These are phyloP conservation scores for Chaetophractus vellerosus DNA, from an alignment of 2,797 vertebrate species.

Conservation along the genomic window DNA sequence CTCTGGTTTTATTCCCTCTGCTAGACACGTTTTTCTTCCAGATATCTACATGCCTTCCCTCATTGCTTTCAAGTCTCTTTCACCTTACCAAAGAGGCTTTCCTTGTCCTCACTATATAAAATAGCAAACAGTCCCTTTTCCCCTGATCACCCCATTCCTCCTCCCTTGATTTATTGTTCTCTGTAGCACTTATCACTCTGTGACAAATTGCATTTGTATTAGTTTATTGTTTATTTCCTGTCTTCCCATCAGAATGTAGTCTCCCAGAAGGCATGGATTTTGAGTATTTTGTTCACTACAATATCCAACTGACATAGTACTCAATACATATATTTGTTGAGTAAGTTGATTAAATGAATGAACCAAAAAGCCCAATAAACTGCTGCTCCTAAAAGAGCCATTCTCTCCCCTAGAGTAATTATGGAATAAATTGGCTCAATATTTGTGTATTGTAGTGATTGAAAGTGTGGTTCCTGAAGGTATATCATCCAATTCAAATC, in stretches of 20 bases:
- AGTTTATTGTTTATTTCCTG: background rate
- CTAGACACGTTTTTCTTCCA: background rate
- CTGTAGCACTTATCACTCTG: background rate
- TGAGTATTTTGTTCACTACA: background rate
- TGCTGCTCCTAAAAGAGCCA: background rate
- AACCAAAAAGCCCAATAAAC: background rate
- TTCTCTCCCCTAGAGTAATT: background rate
- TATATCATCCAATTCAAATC: background rate
- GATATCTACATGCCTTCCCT: background rate
- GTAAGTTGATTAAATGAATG: slow-evolving; percentile 6
- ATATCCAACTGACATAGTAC: background rate
- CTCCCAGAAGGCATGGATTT: background rate
- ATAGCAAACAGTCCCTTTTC: background rate
- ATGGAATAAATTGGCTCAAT: background rate
- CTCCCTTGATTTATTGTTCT: background rate
- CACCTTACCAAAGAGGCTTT: background rate
- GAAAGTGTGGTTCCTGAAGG: background rate
- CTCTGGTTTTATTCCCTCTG: background rate
- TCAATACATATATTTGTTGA: background rate
- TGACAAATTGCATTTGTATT: background rate
- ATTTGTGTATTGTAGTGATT: background rate
- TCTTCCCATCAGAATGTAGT: background rate
- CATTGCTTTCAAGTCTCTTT: background rate
- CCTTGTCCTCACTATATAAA: background rate
- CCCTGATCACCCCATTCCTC: background rate